Percentiles rank a stretch among this genome's conserved stretches.
Evolutionary conservation across 2,113 vertebrate species (phyloP).

Genomic region (Camelus bactrianus): DNA sequence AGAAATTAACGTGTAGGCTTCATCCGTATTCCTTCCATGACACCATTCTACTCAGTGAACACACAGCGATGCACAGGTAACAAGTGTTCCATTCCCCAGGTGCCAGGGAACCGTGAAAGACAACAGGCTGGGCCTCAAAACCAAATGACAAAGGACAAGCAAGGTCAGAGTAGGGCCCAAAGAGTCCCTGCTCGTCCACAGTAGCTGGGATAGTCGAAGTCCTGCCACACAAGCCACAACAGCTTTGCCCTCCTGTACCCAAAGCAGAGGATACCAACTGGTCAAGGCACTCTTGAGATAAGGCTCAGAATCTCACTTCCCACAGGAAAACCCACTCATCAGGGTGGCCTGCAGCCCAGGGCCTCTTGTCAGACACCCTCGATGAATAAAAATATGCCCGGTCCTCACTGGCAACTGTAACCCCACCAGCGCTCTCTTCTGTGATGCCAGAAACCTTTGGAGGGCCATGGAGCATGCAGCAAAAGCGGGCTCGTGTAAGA

Average conservation of each 20-base stretch:
- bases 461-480: not conserved
- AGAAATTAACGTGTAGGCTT: not conserved
- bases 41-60: not conserved
- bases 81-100: not conserved
- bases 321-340: not conserved
- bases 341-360: not conserved
- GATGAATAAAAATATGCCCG: not conserved
- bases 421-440: not conserved
- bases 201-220: not conserved
- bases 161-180: not conserved
- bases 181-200: not conserved
- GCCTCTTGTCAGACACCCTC: not conserved
- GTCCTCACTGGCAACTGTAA: not conserved
- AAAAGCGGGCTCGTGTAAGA: not conserved
- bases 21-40: not conserved
- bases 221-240: fast-evolving
- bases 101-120: not conserved
- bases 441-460: not conserved
- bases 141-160: not conserved
- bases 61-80: not conserved
- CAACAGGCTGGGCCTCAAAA: not conserved
- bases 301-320: not conserved
- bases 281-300: not conserved
- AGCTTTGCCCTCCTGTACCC: not conserved
- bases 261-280: not conserved